phyloP scores from a whole-genome alignment of 2,888 invertebrate species.

The Drosophila limbata region DNA sequence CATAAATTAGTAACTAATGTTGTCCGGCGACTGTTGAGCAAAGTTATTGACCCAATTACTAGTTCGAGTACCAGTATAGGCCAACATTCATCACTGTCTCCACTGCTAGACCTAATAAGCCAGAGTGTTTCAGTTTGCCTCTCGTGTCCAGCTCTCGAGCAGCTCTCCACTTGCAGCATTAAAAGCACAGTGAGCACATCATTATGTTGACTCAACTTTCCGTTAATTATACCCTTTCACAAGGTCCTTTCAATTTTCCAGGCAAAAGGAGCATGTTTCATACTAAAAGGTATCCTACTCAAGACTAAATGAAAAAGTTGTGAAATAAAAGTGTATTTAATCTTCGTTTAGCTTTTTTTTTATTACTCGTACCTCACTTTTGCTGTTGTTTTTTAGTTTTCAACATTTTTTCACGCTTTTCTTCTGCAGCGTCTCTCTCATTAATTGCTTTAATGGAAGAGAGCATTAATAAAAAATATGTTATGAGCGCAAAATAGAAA shows the following conservation, averaged over 20 bases:
- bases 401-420: not conserved
- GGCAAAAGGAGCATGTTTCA: not conserved
- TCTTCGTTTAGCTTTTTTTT: constrained; percentile 36
- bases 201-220: constrained; percentile 59
- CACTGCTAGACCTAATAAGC: constrained; percentile 31
- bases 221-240: constrained; percentile 39
- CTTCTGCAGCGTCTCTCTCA: constrained; percentile 23
- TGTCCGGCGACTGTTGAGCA: constrained; percentile 1
- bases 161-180: constrained; percentile 14
- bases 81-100: constrained; percentile 47
- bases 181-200: constrained; percentile 46
- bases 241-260: not conserved
- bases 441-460: constrained; percentile 67
- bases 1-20: constrained; percentile 17
- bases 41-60: constrained; percentile 43
- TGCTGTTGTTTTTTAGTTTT: constrained; percentile 3
- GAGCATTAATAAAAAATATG: constrained; percentile 65
- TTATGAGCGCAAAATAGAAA: constrained; percentile 67
- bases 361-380: constrained; percentile 55
- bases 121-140: constrained; percentile 31
- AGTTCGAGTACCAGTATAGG: constrained; percentile 1
- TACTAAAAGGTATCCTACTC: not conserved
- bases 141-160: constrained; percentile 4
- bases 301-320: not conserved
- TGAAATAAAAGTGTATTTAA: constrained; percentile 3